Conservation (phyloP, 1,140 invertebrate species). For the Danaus plexippus region DNA sequence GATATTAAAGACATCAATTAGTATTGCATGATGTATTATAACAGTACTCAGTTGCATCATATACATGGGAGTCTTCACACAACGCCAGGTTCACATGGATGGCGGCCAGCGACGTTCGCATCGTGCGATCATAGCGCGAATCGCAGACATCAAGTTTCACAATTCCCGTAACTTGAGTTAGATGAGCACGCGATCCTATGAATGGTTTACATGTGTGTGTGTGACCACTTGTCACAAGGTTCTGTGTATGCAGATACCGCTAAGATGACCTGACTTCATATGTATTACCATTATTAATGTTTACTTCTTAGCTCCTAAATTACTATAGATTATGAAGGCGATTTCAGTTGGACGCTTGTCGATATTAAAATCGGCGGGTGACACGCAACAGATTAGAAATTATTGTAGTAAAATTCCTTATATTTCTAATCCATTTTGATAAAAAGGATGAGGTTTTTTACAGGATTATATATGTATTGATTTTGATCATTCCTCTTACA, state of each 20-base stretch:
- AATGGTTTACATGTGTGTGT: conserved; percentile 18
- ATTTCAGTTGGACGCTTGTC: too few relatives aligned
- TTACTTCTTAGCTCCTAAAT: too few relatives aligned
- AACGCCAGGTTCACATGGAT: conserved; percentile 46
- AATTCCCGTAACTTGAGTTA: conserved; percentile 52
- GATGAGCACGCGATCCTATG: conserved; percentile 41
- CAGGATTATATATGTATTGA: too few relatives aligned
- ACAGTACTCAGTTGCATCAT: conserved; percentile 56
- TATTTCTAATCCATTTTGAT: too few relatives aligned
- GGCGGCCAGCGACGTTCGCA: conserved; percentile 21
- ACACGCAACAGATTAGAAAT: too few relatives aligned
- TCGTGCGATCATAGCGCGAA: conserved; percentile 37
- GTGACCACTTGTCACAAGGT: conserved; percentile 23
- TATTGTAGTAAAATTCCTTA: too few relatives aligned
- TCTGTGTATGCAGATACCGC: conserved; percentile 26
- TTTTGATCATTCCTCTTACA: too few relatives aligned
- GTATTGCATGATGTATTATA: conserved; percentile 50
- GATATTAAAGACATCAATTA: conserved; percentile 29
- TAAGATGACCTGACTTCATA: conserved; percentile 21
- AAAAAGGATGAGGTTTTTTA: too few relatives aligned
- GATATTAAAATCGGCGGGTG: too few relatives aligned
- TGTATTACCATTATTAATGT: too few relatives aligned
- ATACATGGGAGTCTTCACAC: conserved; percentile 47
- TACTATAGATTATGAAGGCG: too few relatives aligned
- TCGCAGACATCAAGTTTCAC: conserved; percentile 49